A percentile compares a stretch with the other conserved stretches of the same genome.
These are phyloP conservation scores for Cairina moschata DNA, from an alignment of 2,113 vertebrate species.

Conservation along the genomic window DNA sequence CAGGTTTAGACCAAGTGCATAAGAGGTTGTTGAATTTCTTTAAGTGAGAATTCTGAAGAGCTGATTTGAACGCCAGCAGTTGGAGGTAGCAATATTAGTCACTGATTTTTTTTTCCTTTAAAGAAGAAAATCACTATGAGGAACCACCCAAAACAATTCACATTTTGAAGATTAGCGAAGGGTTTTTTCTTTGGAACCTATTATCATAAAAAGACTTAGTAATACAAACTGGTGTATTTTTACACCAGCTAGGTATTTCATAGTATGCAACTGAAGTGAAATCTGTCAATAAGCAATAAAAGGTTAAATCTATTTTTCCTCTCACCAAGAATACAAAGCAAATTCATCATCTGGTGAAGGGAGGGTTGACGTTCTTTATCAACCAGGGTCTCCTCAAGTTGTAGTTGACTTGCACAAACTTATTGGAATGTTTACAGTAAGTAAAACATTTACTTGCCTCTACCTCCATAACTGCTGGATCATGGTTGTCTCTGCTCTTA, in stretches of 20 bases:
- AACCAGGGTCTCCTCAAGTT: background rate
- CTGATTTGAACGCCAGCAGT: background rate
- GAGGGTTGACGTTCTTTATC: background rate
- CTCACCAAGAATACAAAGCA: background rate
- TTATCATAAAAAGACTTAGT: background rate
- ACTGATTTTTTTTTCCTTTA: background rate
- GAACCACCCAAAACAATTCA: background rate
- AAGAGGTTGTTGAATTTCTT: background rate
- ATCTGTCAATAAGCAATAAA: background rate
- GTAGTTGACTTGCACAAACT: background rate
- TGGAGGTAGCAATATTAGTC: background rate
- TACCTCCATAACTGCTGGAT: constrained; percentile 71
- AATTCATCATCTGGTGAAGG: background rate
- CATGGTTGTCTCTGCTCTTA: constrained; percentile 69
- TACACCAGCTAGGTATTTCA: background rate
- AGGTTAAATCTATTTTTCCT: background rate
- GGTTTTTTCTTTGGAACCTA: too few relatives aligned
- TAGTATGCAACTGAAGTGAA: background rate
- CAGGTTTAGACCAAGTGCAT: background rate
- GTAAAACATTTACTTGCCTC: constrained; percentile 72
- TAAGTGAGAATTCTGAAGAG: background rate
- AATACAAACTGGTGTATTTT: background rate
- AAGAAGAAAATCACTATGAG: background rate
- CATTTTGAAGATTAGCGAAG: background rate
- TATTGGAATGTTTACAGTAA: constrained; percentile 30